These are phyloP conservation scores for Ditula angustiorana DNA, from an alignment of 2,888 invertebrate species.

Conservation along the genomic window DNA sequence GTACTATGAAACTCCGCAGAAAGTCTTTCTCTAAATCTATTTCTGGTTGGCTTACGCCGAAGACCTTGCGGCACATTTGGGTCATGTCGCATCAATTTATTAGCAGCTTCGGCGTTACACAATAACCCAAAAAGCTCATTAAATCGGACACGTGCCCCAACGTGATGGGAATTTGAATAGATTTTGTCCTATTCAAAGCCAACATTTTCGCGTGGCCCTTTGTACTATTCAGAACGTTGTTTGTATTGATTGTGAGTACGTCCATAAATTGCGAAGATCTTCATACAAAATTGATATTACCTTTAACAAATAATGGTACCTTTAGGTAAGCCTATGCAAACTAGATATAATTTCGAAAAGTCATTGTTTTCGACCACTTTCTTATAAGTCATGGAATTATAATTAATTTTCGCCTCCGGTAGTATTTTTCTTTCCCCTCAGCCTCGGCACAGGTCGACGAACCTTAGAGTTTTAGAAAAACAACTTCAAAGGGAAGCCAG, in stretches of 20 bases:
- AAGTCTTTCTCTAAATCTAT: neutral
- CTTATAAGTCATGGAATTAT: slow-evolving; percentile 7
- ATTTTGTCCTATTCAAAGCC: slow-evolving; percentile 7
- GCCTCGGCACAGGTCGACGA: slow-evolving; percentile 7
- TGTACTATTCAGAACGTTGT: slow-evolving; percentile 12
- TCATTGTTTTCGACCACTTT: neutral
- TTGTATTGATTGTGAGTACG: slow-evolving; percentile 14
- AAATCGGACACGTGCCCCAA: slow-evolving; percentile 13
- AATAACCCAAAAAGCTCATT: slow-evolving; percentile 19
- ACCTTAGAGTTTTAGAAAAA: slow-evolving; percentile 9
- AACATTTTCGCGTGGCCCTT: slow-evolving; percentile 25
- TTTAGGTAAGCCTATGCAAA: too few species aligned
- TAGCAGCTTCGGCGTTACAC: neutral
- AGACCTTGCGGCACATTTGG: neutral
- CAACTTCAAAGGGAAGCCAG: neutral
- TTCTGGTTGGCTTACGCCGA: neutral
- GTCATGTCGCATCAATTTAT: slow-evolving; percentile 1
- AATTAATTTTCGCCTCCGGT: slow-evolving; percentile 15
- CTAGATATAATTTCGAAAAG: too few species aligned
- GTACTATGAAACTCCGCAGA: neutral
- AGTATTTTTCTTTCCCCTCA: neutral
- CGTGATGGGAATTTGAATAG: slow-evolving; percentile 27
- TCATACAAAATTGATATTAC: slow-evolving; percentile 14
- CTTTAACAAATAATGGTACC: neutral
- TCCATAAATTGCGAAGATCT: slow-evolving; percentile 4